Evolutionary conservation across 2,888 invertebrate genomes (phyloP).

Genomic region (Cosmopolites sordidus): DNA sequence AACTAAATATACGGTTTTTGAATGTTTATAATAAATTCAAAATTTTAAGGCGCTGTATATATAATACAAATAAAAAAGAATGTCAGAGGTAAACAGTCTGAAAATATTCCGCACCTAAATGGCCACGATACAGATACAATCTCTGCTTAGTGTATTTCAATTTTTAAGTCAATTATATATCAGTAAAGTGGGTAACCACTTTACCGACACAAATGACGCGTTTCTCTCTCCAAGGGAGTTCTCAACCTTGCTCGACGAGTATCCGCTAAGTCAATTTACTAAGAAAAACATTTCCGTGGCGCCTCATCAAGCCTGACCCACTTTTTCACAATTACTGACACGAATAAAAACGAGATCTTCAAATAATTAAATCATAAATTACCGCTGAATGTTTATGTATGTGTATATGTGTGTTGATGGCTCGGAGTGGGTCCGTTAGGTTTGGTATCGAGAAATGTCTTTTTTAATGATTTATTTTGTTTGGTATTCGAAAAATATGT

Average conservation of each 20-base stretch:
- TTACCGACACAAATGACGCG: slow-evolving; percentile 7
- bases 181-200: slow-evolving; percentile 8
- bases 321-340: slow-evolving; percentile 1
- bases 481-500: too few relatives aligned
- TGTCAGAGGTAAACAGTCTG: too few relatives aligned
- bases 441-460: too few relatives aligned
- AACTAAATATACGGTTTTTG: too few relatives aligned
- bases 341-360: slow-evolving; percentile 1
- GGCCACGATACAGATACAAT: background rate
- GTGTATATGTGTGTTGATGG: background rate
- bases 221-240: slow-evolving; percentile 9
- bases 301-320: slow-evolving; percentile 25
- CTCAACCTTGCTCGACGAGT: slow-evolving; percentile 10
- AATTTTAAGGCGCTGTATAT: too few relatives aligned
- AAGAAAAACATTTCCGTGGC: slow-evolving; percentile 32
- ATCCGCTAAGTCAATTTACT: slow-evolving; percentile 27
- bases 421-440: too few relatives aligned
- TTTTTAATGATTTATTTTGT: too few relatives aligned
- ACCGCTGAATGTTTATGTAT: background rate
- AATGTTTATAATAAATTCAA: too few relatives aligned
- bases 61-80: too few relatives aligned
- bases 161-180: slow-evolving; percentile 11
- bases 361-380: slow-evolving; percentile 2
- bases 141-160: slow-evolving; percentile 10
- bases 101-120: background rate